Conservation (phyloP, 2,888 invertebrate species). For the Carcina quercana region DNA sequence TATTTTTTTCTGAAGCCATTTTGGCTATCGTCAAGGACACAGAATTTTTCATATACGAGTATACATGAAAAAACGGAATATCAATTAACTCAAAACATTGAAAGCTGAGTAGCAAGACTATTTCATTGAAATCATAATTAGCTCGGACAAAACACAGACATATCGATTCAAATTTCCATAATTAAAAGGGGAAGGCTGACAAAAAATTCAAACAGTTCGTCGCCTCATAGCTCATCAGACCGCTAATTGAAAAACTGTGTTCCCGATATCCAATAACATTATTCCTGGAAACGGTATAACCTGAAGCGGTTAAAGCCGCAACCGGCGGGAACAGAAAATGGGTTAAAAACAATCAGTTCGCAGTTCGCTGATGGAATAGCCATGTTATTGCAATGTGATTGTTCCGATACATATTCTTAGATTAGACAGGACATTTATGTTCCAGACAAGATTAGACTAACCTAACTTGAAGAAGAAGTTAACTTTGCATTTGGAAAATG, state of each 20-base stretch:
- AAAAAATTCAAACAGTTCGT: too few species aligned
- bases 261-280: slow-evolving; percentile 3
- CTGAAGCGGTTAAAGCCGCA: slow-evolving; percentile 3
- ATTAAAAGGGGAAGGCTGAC: too few species aligned
- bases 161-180: too few species aligned
- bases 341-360: slow-evolving; percentile 4
- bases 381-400: not conserved
- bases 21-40: slow-evolving; percentile 8
- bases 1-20: slow-evolving; percentile 10
- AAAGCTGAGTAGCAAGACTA: too few species aligned
- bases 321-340: slow-evolving; percentile 2
- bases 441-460: too few species aligned
- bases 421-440: too few species aligned
- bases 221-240: not conserved
- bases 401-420: not conserved
- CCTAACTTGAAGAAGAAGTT: too few species aligned
- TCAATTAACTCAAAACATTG: too few species aligned
- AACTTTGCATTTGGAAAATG: too few species aligned
- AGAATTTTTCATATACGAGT: slow-evolving; percentile 13
- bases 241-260: slow-evolving; percentile 7
- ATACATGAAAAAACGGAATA: too few species aligned
- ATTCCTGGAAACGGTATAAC: not conserved
- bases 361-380: slow-evolving; percentile 2
- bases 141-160: too few species aligned
- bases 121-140: too few species aligned